Evolutionary conservation across 1,140 invertebrate species (phyloP).

Genomic region (Bactericera cockerelli): DNA sequence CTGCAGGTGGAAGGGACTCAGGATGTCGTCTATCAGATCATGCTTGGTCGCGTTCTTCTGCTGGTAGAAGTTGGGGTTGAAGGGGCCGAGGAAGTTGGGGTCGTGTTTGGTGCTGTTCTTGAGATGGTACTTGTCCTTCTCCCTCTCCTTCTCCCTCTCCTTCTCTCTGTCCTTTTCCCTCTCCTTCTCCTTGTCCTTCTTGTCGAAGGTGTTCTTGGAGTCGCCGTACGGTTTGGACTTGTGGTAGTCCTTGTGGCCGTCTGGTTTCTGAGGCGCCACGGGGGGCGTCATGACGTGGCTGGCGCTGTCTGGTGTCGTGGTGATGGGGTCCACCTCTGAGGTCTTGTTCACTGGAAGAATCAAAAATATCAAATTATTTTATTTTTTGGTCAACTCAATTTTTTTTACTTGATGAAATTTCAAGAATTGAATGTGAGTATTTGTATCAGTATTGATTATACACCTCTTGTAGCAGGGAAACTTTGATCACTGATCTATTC

Average conservation of each 20-base stretch:
- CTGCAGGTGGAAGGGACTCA: conserved; percentile 13
- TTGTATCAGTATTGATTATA: too few species aligned
- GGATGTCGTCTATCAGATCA: conserved; percentile 12
- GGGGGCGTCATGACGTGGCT: not conserved
- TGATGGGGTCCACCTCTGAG: not conserved
- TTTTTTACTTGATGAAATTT: too few species aligned
- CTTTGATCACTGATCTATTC: too few species aligned
- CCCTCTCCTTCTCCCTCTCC: conserved; percentile 5
- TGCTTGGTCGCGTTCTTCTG: conserved; percentile 15
- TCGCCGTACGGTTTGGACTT: conserved; percentile 1
- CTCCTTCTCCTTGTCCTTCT: conserved; percentile 10
- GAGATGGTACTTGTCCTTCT: conserved; percentile 7
- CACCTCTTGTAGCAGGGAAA: too few species aligned
- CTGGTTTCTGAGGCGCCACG: not conserved
- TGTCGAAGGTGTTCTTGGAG: conserved; percentile 8
- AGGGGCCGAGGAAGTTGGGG: conserved; percentile 18
- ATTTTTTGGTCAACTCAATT: too few species aligned
- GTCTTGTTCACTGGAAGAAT: not conserved
- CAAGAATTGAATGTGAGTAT: too few species aligned
- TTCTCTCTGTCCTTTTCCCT: too few species aligned
- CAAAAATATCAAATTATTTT: too few species aligned
- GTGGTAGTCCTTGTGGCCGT: not conserved
- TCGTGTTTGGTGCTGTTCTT: conserved; percentile 9
- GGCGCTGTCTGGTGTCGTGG: not conserved
- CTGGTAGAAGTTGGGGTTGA: conserved; percentile 17